Evolutionary conservation across 1,140 invertebrate genomes (phyloP).

Genomic region (Artemia franciscana): DNA sequence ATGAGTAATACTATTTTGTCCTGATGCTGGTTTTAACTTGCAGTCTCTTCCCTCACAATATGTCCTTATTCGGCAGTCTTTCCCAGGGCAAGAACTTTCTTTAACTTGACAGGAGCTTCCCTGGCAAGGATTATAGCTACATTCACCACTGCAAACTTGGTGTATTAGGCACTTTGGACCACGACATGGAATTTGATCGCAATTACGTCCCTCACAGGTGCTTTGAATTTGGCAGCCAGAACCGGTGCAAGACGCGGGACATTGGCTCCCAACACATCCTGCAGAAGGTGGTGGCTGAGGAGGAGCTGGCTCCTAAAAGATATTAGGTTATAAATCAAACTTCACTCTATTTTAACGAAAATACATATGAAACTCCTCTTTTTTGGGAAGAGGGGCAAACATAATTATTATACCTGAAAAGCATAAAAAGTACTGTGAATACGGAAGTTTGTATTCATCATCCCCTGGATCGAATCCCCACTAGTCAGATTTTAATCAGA

Average conservation of each 20-base stretch:
- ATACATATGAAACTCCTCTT: too few relatives aligned
- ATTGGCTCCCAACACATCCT: background rate
- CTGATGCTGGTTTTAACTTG: background rate
- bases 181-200: background rate
- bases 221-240: background rate
- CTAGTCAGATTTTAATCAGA: too few relatives aligned
- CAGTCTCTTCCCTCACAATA: background rate
- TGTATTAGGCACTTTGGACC: background rate
- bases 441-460: too few relatives aligned
- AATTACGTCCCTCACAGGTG: background rate
- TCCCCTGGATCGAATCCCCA: too few relatives aligned
- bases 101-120: background rate
- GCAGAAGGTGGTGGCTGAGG: too few relatives aligned
- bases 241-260: background rate
- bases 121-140: background rate
- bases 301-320: too few relatives aligned
- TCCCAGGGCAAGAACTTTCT: background rate
- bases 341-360: too few relatives aligned
- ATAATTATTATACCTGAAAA: too few relatives aligned
- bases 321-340: too few relatives aligned
- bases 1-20: background rate
- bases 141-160: background rate
- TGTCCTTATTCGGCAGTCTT: background rate
- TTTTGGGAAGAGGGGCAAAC: too few relatives aligned
- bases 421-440: too few relatives aligned